Conservation (phyloP, 2,113 vertebrate species). For the Percopsis transmontana region DNA sequence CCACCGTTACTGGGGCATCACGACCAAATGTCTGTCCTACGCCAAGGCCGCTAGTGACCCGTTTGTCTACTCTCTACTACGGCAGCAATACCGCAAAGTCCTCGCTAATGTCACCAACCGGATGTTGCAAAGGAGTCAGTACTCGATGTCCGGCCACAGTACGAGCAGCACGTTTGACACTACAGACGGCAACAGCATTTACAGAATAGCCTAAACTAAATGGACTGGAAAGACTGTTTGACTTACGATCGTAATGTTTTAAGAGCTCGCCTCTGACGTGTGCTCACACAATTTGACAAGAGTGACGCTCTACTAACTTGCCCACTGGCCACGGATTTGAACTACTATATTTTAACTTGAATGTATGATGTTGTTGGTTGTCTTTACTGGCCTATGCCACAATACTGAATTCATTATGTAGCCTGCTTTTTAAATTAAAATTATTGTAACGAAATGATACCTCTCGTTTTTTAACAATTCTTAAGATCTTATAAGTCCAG, state of each 20-base stretch:
- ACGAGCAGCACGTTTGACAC: conserved; percentile 74
- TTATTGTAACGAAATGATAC: not conserved
- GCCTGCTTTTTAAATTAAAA: conserved; percentile 5
- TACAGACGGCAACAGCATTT: conserved; percentile 69
- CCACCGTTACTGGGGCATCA: conserved; percentile 78
- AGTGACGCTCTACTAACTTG: too few species aligned
- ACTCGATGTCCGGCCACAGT: conserved; percentile 72
- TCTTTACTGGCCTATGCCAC: conserved; percentile 23
- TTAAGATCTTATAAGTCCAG: not conserved
- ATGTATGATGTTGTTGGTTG: conserved; percentile 5
- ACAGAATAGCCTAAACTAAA: conserved; percentile 66
- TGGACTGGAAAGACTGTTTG: conserved; percentile 6
- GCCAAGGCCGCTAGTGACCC: conserved; percentile 81
- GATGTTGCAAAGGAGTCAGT: conserved; percentile 73
- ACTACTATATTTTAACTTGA: conserved; percentile 32
- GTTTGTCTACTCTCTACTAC: conserved; percentile 80
- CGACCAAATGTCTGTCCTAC: conserved; percentile 81
- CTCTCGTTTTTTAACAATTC: not conserved
- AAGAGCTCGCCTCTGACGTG: conserved; percentile 8
- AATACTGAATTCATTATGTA: not conserved
- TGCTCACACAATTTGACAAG: conserved; percentile 8
- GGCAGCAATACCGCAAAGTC: conserved; percentile 80
- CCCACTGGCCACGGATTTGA: too few species aligned
- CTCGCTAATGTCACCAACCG: conserved; percentile 73
- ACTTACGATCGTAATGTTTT: not conserved